phyloP scores from a whole-genome alignment of 1,140 invertebrate genomes.

The Cotesia chilonis region DNA sequence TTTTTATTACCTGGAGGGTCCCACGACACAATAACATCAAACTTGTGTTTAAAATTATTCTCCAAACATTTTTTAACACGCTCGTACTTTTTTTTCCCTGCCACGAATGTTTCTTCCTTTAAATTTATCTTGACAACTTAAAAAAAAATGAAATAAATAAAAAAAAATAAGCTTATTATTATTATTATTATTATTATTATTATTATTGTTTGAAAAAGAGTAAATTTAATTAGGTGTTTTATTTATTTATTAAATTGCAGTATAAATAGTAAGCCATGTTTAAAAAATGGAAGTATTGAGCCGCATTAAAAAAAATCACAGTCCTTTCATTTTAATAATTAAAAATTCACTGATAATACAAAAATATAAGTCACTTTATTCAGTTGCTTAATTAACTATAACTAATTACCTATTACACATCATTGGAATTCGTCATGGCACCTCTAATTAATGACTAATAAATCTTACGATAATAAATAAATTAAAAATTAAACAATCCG shows the following conservation, averaged over 20 bases:
- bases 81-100: conserved; percentile 66
- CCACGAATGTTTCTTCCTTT: conserved; percentile 60
- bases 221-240: conserved; percentile 3
- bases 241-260: conserved; percentile 24
- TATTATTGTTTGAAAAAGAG: not conserved
- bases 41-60: conserved; percentile 54
- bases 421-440: conserved; percentile 30
- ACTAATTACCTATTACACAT: conserved; percentile 29
- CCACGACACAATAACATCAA: conserved; percentile 67
- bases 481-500: conserved; percentile 9
- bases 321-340: conserved; percentile 3
- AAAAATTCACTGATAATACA: conserved; percentile 25
- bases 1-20: conserved; percentile 62
- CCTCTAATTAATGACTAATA: conserved; percentile 7
- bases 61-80: conserved; percentile 59
- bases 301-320: conserved; percentile 21
- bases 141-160: conserved; percentile 41
- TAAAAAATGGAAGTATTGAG: conserved; percentile 15
- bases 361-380: conserved; percentile 32
- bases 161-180: conserved; percentile 34
- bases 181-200: too few relatives aligned
- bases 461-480: conserved; percentile 21
- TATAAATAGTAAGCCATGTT: not conserved
- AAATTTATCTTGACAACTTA: conserved; percentile 68
- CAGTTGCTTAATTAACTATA: conserved; percentile 12